Evolutionary conservation across 1,140 invertebrate species (phyloP).

Genomic region (Hestina assimilis): DNA sequence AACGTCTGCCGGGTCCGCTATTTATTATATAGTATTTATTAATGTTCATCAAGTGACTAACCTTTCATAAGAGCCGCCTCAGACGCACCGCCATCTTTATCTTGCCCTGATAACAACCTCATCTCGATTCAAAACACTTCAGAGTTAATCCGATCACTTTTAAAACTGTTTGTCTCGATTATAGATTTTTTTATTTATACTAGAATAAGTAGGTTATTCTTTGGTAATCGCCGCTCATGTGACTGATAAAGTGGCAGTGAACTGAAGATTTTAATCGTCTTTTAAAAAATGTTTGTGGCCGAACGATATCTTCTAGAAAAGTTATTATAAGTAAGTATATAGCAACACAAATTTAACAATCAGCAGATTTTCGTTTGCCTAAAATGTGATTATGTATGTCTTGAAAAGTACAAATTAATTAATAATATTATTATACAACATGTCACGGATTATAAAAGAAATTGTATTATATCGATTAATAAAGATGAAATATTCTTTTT

Average conservation of each 20-base stretch:
- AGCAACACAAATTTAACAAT: too few species aligned
- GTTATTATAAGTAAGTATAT: too few species aligned
- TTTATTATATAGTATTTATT: background rate
- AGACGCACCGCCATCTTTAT: slow-evolving; percentile 58
- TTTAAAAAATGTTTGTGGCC: too few species aligned
- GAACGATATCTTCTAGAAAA: too few species aligned
- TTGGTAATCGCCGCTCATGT: slow-evolving; percentile 50
- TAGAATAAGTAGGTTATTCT: slow-evolving; percentile 65
- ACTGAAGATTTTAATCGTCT: slow-evolving; percentile 39
- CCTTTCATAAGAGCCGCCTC: slow-evolving; percentile 54
- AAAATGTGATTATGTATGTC: too few species aligned
- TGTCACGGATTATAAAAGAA: too few species aligned
- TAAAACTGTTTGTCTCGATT: slow-evolving; percentile 31
- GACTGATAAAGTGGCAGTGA: slow-evolving; percentile 55
- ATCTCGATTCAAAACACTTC: slow-evolving; percentile 36
- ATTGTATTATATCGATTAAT: too few species aligned
- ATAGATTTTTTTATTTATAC: slow-evolving; percentile 59
- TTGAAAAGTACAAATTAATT: too few species aligned
- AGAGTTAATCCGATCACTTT: slow-evolving; percentile 24
- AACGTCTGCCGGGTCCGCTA: too few species aligned
- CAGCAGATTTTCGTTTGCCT: too few species aligned
- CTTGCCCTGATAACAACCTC: slow-evolving; percentile 57
- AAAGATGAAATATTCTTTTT: too few species aligned
- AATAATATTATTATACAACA: too few species aligned
- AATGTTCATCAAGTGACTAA: slow-evolving; percentile 26